A percentile compares a stretch with the other conserved stretches of the same genome.
Conservation (phyloP, 2,888 invertebrate genomes). For the Polydrusus tereticollis region DNA sequence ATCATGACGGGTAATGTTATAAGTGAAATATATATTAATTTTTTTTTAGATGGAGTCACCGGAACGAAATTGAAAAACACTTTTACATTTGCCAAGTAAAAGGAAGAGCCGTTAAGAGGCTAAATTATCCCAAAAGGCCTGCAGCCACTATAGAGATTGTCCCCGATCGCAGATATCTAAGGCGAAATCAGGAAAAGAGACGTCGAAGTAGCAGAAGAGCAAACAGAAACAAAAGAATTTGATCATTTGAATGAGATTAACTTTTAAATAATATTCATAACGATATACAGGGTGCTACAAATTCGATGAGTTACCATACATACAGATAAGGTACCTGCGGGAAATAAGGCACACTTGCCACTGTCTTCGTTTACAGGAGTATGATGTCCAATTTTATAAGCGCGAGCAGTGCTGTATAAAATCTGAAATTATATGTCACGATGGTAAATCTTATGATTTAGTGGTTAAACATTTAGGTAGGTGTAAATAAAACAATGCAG, state of each 20-base stretch:
- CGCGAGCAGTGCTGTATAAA: no score
- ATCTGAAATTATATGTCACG: no score
- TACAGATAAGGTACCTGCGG: no score
- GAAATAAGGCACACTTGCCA: no score
- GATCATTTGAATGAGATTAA: not conserved
- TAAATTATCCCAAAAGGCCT: slow-evolving; percentile 43
- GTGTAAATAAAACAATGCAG: no score
- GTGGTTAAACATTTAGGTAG: no score
- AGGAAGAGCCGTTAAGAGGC: slow-evolving; percentile 52
- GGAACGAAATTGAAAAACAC: slow-evolving; percentile 72
- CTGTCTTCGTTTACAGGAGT: no score
- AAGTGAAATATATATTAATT: no score
- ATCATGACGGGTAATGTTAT: not conserved
- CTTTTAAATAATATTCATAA: not conserved
- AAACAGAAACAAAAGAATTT: slow-evolving; percentile 32
- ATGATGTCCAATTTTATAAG: no score
- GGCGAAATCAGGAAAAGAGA: slow-evolving; percentile 13
- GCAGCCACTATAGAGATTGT: slow-evolving; percentile 46
- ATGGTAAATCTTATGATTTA: no score
- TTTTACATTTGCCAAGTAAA: slow-evolving; percentile 77
- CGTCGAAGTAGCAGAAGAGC: not conserved
- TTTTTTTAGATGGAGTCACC: slow-evolving; percentile 73
- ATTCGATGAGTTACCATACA: no score
- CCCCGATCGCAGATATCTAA: slow-evolving; percentile 25
- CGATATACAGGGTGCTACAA: not conserved